Evolutionary conservation across 1,140 invertebrate species (phyloP), one percentile per base, ranked within the genome.

Genomic region (Trinorchestia longiramus): DNA sequence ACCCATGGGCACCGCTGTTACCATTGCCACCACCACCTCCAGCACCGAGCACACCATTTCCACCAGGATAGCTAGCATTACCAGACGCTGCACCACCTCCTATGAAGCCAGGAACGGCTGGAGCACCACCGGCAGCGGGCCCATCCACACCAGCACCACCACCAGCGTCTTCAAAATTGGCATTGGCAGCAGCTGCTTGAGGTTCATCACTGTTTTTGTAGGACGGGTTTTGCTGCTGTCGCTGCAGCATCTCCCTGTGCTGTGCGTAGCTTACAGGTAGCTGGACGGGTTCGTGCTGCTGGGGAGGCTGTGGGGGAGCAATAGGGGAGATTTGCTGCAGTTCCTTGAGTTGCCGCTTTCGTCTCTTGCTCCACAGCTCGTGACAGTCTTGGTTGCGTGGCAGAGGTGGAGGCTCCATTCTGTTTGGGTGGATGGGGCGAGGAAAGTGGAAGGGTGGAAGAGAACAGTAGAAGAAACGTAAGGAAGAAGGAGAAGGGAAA

Each of bases 361-460:
- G 98, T 97, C 99, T 99, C 97, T 99, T 99, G 97, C 99, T 99
- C 99, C 99, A 99, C 97, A 99, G 98, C 97, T 99, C 99, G 97
- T 99, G 99, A 97, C 99, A 99, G 97, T 99, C 99, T 98, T 99
- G 99, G 98, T 99, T 99, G 45, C 98, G 99, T 0, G 99, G 99
- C 96, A 99, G 97, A 97, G 98, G 98, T 28, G 98, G 98, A 41
- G 98, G 98, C 95, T 98, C 98, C 98, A 97, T 97, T 47, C 96
- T 97, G 96, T n/a, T 4, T 19, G 28, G 87, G 95, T 3, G 57
- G 28, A 28, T 87, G 47, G 90, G 77, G 43, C 17, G 95, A 45
- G 62, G 95, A 57, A 96, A 23, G 57, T 42, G 43, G 43, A 44
- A 44, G 96, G 95, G 43, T 43, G 11, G 62, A 96, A 87, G 94